Evolutionary conservation across 2,113 vertebrate genomes (phyloP).

Genomic region (Ovis canadensis): DNA sequence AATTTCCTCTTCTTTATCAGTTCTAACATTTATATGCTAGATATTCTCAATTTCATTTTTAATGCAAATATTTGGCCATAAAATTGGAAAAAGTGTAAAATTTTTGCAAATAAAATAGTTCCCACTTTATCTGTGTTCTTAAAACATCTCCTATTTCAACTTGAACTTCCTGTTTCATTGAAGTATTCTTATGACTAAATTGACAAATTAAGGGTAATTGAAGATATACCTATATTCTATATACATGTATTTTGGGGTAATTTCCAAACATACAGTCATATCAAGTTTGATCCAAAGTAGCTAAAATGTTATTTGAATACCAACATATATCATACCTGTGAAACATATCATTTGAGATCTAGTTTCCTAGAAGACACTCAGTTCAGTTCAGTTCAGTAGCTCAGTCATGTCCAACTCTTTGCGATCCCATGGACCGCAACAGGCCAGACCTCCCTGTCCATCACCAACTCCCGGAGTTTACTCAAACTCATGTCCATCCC

Average conservation of each 20-base stretch:
- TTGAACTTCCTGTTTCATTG: background rate
- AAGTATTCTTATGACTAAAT: background rate
- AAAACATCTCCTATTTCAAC: background rate
- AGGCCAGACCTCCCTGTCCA: background rate
- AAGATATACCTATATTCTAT: background rate
- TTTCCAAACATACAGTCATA: background rate
- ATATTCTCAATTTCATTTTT: conserved; percentile 5
- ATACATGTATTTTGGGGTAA: background rate
- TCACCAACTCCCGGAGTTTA: background rate
- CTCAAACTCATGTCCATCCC: background rate
- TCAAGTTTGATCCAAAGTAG: background rate
- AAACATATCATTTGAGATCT: background rate
- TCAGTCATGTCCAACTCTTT: background rate
- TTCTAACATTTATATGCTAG: background rate
- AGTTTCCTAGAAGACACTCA: background rate
- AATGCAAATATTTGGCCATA: background rate
- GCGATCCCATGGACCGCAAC: rapidly evolving
- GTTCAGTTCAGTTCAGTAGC: background rate
- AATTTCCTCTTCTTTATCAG: background rate
- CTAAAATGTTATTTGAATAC: background rate
- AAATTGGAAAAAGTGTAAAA: background rate
- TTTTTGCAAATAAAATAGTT: background rate
- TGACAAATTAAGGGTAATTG: background rate
- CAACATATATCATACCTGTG: background rate
- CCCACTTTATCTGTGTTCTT: background rate